Conservation (phyloP, 1,140 invertebrate genomes). For the Brachionus asplanchnoidis region DNA sequence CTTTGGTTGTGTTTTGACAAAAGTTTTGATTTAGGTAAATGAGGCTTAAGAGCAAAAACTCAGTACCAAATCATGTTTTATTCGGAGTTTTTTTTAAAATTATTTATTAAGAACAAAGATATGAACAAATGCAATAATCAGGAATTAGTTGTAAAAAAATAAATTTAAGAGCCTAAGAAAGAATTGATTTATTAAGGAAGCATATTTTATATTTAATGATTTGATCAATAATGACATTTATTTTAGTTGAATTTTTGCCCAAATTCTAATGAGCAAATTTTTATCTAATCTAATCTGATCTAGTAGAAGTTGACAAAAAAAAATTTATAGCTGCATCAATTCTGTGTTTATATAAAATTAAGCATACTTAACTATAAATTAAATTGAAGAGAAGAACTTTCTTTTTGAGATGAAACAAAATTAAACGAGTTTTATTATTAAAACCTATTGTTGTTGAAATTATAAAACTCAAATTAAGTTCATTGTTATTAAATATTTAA, state of each 20-base stretch:
- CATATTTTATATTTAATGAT: slow-evolving; percentile 31
- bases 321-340: neutral
- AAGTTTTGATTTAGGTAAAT: neutral
- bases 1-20: neutral
- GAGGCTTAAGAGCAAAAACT: neutral
- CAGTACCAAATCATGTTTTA: neutral
- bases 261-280: neutral
- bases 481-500: slow-evolving; percentile 31
- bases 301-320: neutral
- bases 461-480: slow-evolving; percentile 34
- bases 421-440: neutral
- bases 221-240: slow-evolving; percentile 32
- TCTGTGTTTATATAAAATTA: neutral
- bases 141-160: neutral
- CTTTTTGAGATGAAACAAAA: neutral
- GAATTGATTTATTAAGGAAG: slow-evolving; percentile 16
- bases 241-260: neutral
- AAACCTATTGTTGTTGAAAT: slow-evolving; percentile 16
- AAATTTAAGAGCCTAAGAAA: neutral
- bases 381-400: neutral
- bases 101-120: slow-evolving; percentile 5
- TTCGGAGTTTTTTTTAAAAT: neutral
- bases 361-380: neutral
- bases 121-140: neutral
- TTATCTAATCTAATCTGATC: slow-evolving; percentile 32